Conservation (phyloP, 2,113 vertebrate species). For the Marmota monax region DNA sequence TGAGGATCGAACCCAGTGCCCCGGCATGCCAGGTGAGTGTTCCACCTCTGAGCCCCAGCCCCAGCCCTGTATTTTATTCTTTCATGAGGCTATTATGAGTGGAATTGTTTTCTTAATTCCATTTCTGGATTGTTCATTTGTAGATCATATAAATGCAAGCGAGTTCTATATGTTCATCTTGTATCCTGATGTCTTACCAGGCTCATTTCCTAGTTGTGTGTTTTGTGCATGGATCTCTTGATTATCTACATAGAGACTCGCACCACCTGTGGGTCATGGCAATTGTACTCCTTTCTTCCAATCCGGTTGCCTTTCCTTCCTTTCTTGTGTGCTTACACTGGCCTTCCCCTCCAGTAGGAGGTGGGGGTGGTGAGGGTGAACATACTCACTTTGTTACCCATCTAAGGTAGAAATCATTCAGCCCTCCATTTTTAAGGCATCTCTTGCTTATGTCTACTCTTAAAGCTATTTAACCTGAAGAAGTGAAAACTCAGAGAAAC, state of each 20-base stretch:
- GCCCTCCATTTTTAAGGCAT: not conserved
- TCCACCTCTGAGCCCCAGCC: too few species aligned
- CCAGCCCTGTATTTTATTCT: not conserved
- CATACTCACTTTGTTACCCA: not conserved
- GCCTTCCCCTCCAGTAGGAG: not conserved
- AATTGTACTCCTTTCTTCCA: not conserved
- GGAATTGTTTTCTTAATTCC: conserved; percentile 3
- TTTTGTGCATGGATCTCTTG: not conserved
- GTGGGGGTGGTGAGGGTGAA: not conserved
- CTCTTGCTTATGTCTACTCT: not conserved
- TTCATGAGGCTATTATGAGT: not conserved
- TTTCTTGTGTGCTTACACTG: not conserved
- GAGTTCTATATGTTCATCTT: not conserved
- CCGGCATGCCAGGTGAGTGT: too few species aligned
- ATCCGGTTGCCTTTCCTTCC: not conserved
- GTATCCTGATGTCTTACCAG: not conserved
- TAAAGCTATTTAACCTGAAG: not conserved
- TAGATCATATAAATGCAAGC: not conserved
- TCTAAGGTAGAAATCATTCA: not conserved
- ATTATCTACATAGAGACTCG: not conserved
- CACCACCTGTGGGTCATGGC: not conserved
- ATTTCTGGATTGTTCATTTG: not conserved
- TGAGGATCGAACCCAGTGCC: too few species aligned
- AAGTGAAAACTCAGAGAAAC: conserved; percentile 14
- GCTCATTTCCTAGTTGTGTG: not conserved